Conservation (phyloP, 2,113 vertebrate species). For the Oreochromis aureus region DNA sequence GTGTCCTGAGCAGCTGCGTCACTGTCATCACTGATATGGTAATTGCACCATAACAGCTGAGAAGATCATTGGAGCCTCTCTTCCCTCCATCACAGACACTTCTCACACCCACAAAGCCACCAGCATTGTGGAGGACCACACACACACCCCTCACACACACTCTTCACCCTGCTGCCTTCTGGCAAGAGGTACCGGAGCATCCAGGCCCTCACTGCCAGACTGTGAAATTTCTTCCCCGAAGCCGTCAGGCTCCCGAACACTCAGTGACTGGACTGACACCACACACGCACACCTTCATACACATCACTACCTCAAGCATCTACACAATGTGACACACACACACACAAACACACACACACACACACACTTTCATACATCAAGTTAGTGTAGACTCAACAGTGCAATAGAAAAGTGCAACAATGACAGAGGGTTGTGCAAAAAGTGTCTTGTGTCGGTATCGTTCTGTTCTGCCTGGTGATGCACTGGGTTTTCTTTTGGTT, state of each 20-base stretch:
- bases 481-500: no score
- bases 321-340: background rate
- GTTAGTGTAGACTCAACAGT: background rate
- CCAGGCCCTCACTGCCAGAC: no score
- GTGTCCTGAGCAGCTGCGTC: background rate
- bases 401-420: background rate
- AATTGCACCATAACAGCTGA: background rate
- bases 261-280: background rate
- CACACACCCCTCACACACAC: background rate
- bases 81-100: background rate
- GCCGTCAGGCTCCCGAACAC: background rate
- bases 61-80: background rate
- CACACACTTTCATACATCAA: background rate
- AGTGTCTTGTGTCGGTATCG: background rate
- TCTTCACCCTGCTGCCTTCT: background rate
- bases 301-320: background rate
- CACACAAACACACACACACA: no score
- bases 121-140: background rate
- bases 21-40: background rate
- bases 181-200: no score
- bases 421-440: background rate
- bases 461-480: no score
- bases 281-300: background rate
- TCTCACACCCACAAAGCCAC: background rate
- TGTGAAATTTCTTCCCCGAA: no score